Evolutionary conservation across 2,113 vertebrate genomes (phyloP), one percentile per base, ranked within the genome.

Genomic region (Calidris pygmaea): DNA sequence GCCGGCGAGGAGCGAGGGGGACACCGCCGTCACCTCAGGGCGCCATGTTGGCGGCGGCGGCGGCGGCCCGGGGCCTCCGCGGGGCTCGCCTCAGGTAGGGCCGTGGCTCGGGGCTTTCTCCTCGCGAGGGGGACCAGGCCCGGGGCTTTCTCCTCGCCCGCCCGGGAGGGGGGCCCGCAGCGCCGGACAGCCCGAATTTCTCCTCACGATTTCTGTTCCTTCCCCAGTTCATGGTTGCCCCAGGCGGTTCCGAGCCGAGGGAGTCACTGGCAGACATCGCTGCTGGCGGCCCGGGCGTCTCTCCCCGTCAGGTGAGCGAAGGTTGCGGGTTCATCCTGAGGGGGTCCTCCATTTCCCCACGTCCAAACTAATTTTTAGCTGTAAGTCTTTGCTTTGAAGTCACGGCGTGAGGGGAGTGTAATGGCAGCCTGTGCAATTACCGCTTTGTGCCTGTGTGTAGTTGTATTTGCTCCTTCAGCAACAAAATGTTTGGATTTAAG

Each of bases 231-330:
- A 14, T 58, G 97, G 48, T 89, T 96, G 34, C 92, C 93, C 88
- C 97, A 95, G 88, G 62, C 70, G n/a, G 60, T 35, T 30, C 96
- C 67, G 7, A 77, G 76, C 70, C 97, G 96, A 88, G 96, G 86
- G 13, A 97, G 86, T 79, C 98, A 98, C 60, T 99, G 98, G 98
- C 98, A 98, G 93, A 94, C 97, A 14, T 98, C 99, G 0, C 56
- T 98, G 87, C 86, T 99, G 93, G 98, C 97, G 1, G 68, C 98
- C 72, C 98, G 98, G 95, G 98, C 98, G 2, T 98, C 98, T 34
- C 90, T 98, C 45, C 98, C 99, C 5, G 72, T 98, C 84, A 99
- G 99, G 99, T 99, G 97, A 95, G 90, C 55, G 35, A 5, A 4
- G 34, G 5, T n/a, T n/a, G n/a, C 9, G 15, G 55, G 84, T 53